Base-by-base conservation (phyloP, 2,113 vertebrate species). In the Pan troglodytes region DNA sequence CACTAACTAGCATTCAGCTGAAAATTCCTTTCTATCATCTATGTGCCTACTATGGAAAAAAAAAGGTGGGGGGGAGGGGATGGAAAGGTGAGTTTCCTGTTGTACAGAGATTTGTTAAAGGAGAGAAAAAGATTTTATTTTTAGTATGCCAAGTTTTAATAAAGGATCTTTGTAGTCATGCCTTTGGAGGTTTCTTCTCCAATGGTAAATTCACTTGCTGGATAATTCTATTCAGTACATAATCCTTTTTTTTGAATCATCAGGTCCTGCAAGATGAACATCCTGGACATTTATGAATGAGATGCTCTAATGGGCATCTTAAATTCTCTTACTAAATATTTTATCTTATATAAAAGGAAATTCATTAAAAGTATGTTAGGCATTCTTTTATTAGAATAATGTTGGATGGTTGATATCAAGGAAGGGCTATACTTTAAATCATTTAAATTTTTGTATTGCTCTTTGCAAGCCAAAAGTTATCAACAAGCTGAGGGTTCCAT, bases 321-420 rank as follows among this genome's bases (percentile, higher is more conserved):
- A 72, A 86, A 88, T 87, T 88, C 78, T 96, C 90, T 86, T 96
- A 61, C 94, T 97, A 97, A 97, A 98, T 98, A 98, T 98, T 97
- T 98, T 96, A 97, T 98, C 94, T 95, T 84, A 93, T 93, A 97
- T 83, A 90, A 95, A 97, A 97, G 93, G 96, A 97, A 97, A 98
- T 97, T 97, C 91, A 95, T 97, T 96, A 93, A 95, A 97, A 91
- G 83, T 83, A 95, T 95, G 93, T 75, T 93, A 84, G 95, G 78
- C 82, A 96, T 97, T 97, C 96, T 94, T 95, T 96, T 95, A 96
- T 94, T 97, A 94, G 94, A 95, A 90, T 95, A 93, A 93, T 95
- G 55, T 83, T 97, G 59, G 89, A 92, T 55, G 78, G 78, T 75
- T 96, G 78, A 96, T 96, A 95, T 86, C 73, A 97, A 94, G 95